phyloP scores from a whole-genome alignment of 1,140 invertebrate species.

The Cyclargus thomasi region DNA sequence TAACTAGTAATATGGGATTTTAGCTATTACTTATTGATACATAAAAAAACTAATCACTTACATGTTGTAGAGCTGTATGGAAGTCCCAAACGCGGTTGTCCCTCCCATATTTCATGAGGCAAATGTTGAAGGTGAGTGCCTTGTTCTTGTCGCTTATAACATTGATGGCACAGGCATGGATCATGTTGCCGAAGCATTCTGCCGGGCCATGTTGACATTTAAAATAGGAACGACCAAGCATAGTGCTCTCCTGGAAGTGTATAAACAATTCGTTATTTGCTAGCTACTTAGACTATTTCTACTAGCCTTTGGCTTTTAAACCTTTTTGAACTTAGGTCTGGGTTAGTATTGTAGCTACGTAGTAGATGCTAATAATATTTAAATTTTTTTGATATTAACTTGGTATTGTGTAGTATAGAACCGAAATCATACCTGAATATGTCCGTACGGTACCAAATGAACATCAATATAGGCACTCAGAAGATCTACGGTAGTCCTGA shows the following conservation, averaged over 20 bases:
- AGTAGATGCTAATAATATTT: no score
- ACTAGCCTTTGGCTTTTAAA: no score
- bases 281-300: no score
- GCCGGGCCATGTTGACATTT: conserved; percentile 79
- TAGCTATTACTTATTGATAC: no score
- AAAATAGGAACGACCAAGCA: conserved; percentile 27
- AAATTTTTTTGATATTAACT: no score
- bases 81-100: conserved; percentile 19
- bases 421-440: conserved; percentile 76
- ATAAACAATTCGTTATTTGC: no score
- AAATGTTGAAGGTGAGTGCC: conserved; percentile 35
- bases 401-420: no score
- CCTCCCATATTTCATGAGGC: conserved; percentile 34
- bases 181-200: conserved; percentile 79
- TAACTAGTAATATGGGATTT: neutral
- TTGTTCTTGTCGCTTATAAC: conserved; percentile 29
- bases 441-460: conserved; percentile 83
- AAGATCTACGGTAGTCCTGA: conserved; percentile 67
- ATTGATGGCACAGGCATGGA: conserved; percentile 78
- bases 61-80: conserved; percentile 27
- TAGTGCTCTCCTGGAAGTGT: conserved; percentile 27
- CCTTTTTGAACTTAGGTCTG: no score
- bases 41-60: conserved; percentile 21
- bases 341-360: no score
- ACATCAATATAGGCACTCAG: conserved; percentile 71